Percentiles rank a stretch among this genome's conserved stretches.
These are phyloP conservation scores for Lagenorhynchus albirostris DNA, from an alignment of 2,113 vertebrate genomes.

Conservation along the genomic window DNA sequence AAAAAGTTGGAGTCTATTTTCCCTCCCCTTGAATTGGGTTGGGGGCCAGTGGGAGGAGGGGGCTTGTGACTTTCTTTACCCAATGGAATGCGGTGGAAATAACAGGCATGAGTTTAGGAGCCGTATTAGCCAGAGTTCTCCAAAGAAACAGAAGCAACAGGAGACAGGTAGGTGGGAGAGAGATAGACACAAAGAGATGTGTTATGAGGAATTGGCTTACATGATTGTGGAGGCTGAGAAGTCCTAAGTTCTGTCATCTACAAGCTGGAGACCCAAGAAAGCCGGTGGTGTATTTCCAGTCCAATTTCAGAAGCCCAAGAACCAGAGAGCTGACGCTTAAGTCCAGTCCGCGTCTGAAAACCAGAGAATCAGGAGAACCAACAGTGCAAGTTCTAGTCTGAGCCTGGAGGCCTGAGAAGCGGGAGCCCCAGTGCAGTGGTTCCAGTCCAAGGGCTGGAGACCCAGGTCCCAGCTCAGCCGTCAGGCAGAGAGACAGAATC, in stretches of 20 bases:
- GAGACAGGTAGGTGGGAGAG: background rate
- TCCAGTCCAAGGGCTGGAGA: too few relatives aligned
- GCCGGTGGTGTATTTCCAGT: background rate
- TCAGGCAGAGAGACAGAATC: background rate
- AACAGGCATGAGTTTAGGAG: background rate
- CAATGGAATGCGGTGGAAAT: background rate
- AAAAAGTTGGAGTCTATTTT: background rate
- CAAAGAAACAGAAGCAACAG: background rate
- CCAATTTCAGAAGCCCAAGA: background rate
- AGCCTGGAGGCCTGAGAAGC: background rate
- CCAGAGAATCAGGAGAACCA: background rate
- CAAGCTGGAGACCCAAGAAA: background rate
- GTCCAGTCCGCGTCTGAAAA: background rate
- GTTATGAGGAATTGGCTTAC: background rate
- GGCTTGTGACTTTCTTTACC: background rate
- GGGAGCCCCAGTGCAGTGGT: rapidly evolving
- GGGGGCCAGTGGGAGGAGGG: background rate
- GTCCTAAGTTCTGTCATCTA: too few relatives aligned
- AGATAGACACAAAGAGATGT: background rate
- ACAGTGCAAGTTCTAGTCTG: background rate
- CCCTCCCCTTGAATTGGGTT: background rate
- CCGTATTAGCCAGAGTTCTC: background rate
- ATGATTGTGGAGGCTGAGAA: background rate
- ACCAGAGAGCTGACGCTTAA: background rate
- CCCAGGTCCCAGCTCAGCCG: rapidly evolving